These are phyloP conservation scores for Lacerta viridis DNA, from an alignment of 2,797 vertebrate species.

Conservation along the genomic window DNA sequence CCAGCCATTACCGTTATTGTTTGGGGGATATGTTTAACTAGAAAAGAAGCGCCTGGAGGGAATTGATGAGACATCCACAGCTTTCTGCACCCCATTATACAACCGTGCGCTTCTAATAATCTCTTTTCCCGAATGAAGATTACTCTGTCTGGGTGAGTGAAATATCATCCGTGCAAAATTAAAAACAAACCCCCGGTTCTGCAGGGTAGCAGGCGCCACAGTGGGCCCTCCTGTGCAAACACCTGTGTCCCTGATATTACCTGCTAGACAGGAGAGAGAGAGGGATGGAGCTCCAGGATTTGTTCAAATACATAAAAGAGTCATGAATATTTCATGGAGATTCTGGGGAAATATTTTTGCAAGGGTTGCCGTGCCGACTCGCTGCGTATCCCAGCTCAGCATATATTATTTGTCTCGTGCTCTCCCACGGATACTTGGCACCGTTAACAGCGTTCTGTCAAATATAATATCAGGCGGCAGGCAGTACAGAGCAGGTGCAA, in stretches of 20 bases:
- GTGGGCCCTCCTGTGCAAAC: constrained; percentile 5
- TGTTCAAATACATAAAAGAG: constrained; percentile 17
- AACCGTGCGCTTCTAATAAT: constrained; percentile 16
- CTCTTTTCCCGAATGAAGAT: constrained; percentile 18
- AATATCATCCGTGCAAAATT: constrained; percentile 18
- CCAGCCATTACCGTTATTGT: constrained; percentile 16
- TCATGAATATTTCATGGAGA: constrained; percentile 39
- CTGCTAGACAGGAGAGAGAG: background rate
- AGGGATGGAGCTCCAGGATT: background rate
- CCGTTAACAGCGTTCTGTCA: background rate
- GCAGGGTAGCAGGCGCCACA: background rate
- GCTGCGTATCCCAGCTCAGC: background rate
- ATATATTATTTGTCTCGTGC: background rate
- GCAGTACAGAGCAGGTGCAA: background rate
- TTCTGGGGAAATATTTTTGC: constrained; percentile 30
- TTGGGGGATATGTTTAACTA: background rate
- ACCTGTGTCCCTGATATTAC: constrained; percentile 18
- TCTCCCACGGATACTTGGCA: background rate
- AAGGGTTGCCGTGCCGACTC: background rate
- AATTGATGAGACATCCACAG: constrained; percentile 2
- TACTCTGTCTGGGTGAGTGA: constrained; percentile 1
- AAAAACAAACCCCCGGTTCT: constrained; percentile 16
- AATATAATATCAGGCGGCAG: background rate
- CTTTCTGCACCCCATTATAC: constrained; percentile 6
- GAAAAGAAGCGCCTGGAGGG: constrained; percentile 9